These are phyloP conservation scores for Lutraria rhynchaena DNA, from an alignment of 1,140 invertebrate species.

Conservation along the genomic window DNA sequence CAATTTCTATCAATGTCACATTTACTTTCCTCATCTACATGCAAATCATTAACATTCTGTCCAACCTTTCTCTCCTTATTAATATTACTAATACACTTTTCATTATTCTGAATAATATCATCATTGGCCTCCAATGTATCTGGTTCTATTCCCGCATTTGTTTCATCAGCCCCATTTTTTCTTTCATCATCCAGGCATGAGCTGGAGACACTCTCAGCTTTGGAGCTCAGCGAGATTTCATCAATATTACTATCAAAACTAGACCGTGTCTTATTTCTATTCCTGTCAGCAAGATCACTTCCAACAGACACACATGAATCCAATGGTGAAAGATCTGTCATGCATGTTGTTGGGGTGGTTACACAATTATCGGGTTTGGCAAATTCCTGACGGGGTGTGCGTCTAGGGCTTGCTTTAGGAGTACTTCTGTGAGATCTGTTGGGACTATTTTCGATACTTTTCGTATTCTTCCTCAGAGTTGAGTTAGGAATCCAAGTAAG, in stretches of 20 bases:
- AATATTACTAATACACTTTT: constrained; percentile 63
- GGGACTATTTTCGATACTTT: constrained; percentile 87
- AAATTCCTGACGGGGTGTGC: constrained; percentile 77
- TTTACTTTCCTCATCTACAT: constrained; percentile 61
- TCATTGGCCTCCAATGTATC: constrained; percentile 73
- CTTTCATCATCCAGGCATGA: constrained; percentile 69
- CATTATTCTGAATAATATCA: constrained; percentile 75
- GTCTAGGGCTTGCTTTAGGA: constrained; percentile 75
- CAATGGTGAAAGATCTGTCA: constrained; percentile 59
- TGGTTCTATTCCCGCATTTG: constrained; percentile 72
- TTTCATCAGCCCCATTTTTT: constrained; percentile 67
- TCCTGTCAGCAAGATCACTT: constrained; percentile 60
- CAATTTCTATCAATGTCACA: constrained; percentile 55
- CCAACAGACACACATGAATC: constrained; percentile 65
- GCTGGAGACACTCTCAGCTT: constrained; percentile 66
- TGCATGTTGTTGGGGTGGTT: constrained; percentile 67
- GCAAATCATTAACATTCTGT: constrained; percentile 75
- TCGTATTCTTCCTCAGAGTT: constrained; percentile 93
- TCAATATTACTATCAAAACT: constrained; percentile 20
- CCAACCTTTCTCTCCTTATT: constrained; percentile 66
- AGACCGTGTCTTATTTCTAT: background rate
- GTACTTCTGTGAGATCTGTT: constrained; percentile 69
- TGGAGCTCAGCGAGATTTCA: constrained; percentile 56
- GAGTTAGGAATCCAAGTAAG: constrained; percentile 97
- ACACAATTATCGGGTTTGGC: constrained; percentile 67